phyloP scores from a whole-genome alignment of 2,888 invertebrate genomes.

The Bellardia pandia region DNA sequence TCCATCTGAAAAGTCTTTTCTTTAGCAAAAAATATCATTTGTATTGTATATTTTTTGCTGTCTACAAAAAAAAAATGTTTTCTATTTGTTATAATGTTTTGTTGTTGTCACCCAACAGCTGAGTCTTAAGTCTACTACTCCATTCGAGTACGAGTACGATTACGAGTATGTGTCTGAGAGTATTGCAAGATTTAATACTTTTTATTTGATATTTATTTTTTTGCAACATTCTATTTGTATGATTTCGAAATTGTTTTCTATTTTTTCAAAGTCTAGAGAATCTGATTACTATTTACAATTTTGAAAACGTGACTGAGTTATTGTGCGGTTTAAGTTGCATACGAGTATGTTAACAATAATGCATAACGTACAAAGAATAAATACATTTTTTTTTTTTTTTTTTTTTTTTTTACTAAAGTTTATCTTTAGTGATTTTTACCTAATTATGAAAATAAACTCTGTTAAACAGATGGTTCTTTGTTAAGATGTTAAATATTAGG shows the following conservation, averaged over 20 bases:
- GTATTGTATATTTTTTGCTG: background rate
- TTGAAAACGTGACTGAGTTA: slow-evolving; percentile 48
- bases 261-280: slow-evolving; percentile 19
- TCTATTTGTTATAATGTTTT: slow-evolving; percentile 60
- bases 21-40: slow-evolving; percentile 17
- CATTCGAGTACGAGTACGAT: background rate
- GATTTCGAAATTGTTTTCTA: background rate
- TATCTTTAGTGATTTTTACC: background rate
- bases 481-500: no score
- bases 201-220: slow-evolving; percentile 2
- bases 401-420: background rate
- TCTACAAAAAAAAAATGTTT: slow-evolving; percentile 19
- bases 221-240: background rate
- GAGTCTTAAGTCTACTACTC: slow-evolving; percentile 40
- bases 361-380: background rate
- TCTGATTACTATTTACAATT: slow-evolving; percentile 41
- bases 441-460: background rate
- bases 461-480: no score
- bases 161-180: slow-evolving; percentile 36
- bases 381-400: background rate
- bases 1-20: background rate
- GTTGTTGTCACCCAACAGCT: slow-evolving; percentile 65
- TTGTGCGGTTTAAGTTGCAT: slow-evolving; percentile 24
- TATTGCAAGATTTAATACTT: slow-evolving; percentile 24
- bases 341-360: background rate